Conservation (phyloP, 1,140 invertebrate species). For the Asobara japonica region DNA sequence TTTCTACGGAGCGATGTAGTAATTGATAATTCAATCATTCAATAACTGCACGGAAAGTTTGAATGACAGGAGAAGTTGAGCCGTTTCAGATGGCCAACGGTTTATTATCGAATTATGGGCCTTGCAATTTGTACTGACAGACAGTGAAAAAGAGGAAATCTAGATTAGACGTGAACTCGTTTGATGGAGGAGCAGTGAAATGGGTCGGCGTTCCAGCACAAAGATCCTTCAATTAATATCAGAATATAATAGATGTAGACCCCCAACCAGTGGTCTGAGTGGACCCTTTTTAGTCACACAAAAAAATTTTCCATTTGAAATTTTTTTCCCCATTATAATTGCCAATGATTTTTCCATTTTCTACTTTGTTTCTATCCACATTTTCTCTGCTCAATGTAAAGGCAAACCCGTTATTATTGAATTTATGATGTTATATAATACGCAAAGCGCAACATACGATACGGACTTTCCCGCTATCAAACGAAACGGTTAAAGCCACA, state of each 20-base stretch:
- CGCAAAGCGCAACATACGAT: too few relatives aligned
- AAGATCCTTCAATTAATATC: not conserved
- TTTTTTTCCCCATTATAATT: too few relatives aligned
- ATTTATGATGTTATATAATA: too few relatives aligned
- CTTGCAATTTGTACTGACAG: not conserved
- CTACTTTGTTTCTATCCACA: too few relatives aligned
- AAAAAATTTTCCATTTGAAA: too few relatives aligned
- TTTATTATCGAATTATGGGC: not conserved
- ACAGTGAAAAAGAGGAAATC: not conserved
- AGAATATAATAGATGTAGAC: too few relatives aligned
- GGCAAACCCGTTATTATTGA: too few relatives aligned
- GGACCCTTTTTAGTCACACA: too few relatives aligned
- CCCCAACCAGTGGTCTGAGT: not conserved
- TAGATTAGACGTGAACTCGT: not conserved
- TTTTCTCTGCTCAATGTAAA: too few relatives aligned
- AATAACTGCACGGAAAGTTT: not conserved
- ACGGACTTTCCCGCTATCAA: too few relatives aligned
- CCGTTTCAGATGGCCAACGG: not conserved
- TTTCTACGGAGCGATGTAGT: not conserved
- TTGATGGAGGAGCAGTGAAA: not conserved
- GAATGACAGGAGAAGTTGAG: not conserved
- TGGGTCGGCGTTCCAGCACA: not conserved
- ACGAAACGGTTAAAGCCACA: too few relatives aligned
- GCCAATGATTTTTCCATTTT: too few relatives aligned
- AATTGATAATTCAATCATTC: not conserved